Conservation (phyloP, 1,140 invertebrate genomes). For the Helicoverpa zea region DNA sequence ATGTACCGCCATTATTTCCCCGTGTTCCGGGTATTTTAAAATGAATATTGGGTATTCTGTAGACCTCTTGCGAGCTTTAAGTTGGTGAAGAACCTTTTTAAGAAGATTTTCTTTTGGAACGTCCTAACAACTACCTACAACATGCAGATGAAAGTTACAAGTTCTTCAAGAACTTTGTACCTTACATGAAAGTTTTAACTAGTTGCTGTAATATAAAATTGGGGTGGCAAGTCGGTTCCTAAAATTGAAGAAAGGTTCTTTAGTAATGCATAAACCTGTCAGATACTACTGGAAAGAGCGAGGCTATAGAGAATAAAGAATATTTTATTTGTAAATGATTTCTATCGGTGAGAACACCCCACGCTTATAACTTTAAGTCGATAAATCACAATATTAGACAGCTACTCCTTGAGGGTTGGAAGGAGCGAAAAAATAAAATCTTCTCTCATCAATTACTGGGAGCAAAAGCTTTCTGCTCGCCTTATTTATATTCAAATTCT, state of each 20-base stretch:
- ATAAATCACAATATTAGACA: constrained; percentile 71
- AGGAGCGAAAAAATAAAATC: constrained; percentile 61
- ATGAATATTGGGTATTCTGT: constrained; percentile 28
- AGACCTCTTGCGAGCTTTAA: constrained; percentile 20
- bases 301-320: constrained; percentile 41
- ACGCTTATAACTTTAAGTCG: constrained; percentile 62
- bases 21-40: constrained; percentile 22
- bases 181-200: constrained; percentile 42
- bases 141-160: constrained; percentile 47
- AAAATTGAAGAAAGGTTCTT: constrained; percentile 11
- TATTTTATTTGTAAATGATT: constrained; percentile 54
- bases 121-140: constrained; percentile 40
- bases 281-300: background rate
- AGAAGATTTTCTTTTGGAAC: constrained; percentile 41
- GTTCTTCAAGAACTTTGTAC: constrained; percentile 44
- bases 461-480: constrained; percentile 48
- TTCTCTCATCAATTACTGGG: constrained; percentile 65
- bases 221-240: background rate
- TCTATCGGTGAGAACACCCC: constrained; percentile 54
- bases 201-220: constrained; percentile 36
- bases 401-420: constrained; percentile 58
- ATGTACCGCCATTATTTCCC: constrained; percentile 28
- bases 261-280: constrained; percentile 13
- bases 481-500: constrained; percentile 57
- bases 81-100: constrained; percentile 36